Conservation (phyloP, 1,140 invertebrate species). For the Aphidius ervi region DNA sequence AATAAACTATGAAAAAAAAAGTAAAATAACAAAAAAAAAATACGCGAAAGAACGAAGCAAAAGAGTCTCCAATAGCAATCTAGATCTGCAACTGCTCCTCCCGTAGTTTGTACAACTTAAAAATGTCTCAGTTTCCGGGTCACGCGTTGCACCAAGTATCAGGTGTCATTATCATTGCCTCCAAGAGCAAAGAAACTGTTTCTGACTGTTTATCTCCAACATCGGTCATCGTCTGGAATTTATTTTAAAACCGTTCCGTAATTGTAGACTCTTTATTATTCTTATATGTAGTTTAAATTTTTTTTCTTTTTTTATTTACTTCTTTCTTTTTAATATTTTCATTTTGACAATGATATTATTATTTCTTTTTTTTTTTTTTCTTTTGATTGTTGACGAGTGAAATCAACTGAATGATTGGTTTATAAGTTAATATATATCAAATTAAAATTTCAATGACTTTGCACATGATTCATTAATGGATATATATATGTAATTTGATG, state of each 20-base stretch:
- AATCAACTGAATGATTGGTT: not conserved
- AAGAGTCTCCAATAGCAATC: conserved; percentile 23
- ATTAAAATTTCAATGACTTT: conserved; percentile 6
- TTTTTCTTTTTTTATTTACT: not conserved
- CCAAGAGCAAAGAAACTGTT: not conserved
- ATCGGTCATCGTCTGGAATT: not conserved
- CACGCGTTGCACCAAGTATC: conserved; percentile 40
- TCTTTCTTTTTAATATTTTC: not conserved
- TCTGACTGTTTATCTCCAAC: not conserved
- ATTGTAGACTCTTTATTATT: no score
- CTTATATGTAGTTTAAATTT: no score
- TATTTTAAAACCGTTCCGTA: no score
- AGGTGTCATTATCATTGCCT: conserved; percentile 43
- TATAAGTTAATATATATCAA: not conserved
- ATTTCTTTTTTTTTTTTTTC: no score
- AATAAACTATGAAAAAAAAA: conserved; percentile 1
- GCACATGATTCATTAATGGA: not conserved
- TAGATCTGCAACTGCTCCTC: conserved; percentile 32
- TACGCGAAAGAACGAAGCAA: conserved; percentile 12
- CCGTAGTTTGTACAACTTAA: conserved; percentile 27
- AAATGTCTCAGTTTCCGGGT: conserved; percentile 42
- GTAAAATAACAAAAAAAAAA: not conserved
- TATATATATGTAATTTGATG: not conserved
- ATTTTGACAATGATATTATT: not conserved
- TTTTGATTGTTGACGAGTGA: no score